phyloP scores from a whole-genome alignment of 2,888 invertebrate species.

The Coelinius sp. region DNA sequence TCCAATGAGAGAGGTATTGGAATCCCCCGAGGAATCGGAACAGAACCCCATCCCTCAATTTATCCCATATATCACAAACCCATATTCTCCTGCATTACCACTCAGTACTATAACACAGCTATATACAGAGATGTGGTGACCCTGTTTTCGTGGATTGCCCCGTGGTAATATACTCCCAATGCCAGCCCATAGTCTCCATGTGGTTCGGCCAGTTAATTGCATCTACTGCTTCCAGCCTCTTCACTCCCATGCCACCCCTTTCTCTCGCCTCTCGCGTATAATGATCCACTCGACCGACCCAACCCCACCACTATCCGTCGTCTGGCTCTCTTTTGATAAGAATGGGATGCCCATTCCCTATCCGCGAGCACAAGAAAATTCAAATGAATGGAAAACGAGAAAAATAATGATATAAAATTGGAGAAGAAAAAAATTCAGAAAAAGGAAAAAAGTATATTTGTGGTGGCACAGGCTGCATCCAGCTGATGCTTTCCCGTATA shows the following conservation, averaged over 20 bases:
- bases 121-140: conserved; percentile 17
- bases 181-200: not conserved
- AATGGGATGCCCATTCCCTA: not conserved
- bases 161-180: conserved; percentile 21
- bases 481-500: conserved; percentile 27
- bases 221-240: conserved; percentile 11
- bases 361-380: not conserved
- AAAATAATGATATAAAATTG: not conserved
- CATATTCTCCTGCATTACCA: not conserved
- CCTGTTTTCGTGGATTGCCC: conserved; percentile 28
- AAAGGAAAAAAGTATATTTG: not conserved
- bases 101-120: not conserved
- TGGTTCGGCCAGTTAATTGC: conserved; percentile 31
- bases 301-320: not conserved
- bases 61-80: conserved; percentile 1
- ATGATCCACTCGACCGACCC: conserved; percentile 25
- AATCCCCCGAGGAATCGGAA: conserved; percentile 12
- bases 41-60: not conserved
- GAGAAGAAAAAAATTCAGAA: conserved; percentile 14
- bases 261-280: conserved; percentile 15
- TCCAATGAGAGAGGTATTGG: conserved; percentile 27
- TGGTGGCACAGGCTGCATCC: conserved; percentile 9
- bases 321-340: conserved; percentile 10
- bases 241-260: conserved; percentile 7
- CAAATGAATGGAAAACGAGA: conserved; percentile 2